These are phyloP conservation scores for Halcyon smyrnensis DNA, from an alignment of 2,797 vertebrate species.

Conservation along the genomic window DNA sequence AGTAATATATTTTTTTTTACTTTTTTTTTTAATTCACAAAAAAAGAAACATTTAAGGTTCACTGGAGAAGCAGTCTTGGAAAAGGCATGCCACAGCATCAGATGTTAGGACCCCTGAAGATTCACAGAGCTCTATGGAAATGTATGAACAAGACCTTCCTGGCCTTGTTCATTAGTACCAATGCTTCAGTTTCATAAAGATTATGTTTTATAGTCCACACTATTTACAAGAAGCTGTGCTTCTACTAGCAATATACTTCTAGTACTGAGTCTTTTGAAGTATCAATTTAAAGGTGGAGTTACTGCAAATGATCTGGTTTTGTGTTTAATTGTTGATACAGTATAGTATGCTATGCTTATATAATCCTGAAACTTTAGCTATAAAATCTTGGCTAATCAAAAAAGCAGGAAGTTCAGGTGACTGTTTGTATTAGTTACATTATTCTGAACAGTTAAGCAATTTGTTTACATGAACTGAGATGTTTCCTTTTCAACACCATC, in stretches of 20 bases:
- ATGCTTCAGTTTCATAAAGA: background rate
- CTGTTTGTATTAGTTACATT: background rate
- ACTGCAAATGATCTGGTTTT: background rate
- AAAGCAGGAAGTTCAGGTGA: background rate
- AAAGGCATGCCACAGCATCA: background rate
- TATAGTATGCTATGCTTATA: background rate
- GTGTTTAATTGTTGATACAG: background rate
- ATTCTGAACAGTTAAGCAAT: background rate
- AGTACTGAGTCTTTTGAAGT: background rate
- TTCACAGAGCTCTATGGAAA: background rate
- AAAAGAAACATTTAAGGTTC: background rate
- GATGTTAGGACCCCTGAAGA: background rate
- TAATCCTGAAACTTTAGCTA: background rate
- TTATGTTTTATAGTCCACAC: background rate
- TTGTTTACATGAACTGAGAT: rapidly evolving
- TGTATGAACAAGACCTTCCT: background rate
- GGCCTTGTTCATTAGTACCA: background rate
- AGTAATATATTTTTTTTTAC: background rate
- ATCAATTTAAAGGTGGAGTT: background rate
- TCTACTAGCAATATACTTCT: background rate
- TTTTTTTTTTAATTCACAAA: background rate
- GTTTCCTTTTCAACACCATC: background rate
- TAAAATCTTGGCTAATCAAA: background rate
- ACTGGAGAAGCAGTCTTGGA: background rate
- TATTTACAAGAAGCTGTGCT: background rate